Evolutionary conservation across 2,113 vertebrate genomes (phyloP).

Genomic region (Danionella cerebrum): DNA sequence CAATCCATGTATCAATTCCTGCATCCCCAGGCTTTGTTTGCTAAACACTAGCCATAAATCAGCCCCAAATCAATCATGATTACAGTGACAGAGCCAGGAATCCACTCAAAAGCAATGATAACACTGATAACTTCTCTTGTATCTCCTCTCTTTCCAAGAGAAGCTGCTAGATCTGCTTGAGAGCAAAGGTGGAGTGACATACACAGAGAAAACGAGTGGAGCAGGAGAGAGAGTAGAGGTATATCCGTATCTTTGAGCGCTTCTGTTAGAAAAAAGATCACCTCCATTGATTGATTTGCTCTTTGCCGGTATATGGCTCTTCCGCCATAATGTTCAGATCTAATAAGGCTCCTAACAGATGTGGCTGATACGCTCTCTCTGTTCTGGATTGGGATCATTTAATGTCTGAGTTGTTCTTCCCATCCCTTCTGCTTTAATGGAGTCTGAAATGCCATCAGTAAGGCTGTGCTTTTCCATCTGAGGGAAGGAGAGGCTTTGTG

Average conservation of each 20-base stretch:
- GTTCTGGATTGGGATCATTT: conserved; percentile 24
- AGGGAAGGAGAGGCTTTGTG: conserved; percentile 9
- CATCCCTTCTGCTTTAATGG: conserved; percentile 30
- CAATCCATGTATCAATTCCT: not conserved
- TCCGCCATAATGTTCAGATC: conserved; percentile 34
- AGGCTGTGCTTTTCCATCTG: conserved; percentile 6
- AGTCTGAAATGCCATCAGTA: conserved; percentile 40
- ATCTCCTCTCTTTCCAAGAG: conserved; percentile 21
- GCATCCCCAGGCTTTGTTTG: not conserved
- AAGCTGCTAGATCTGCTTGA: not conserved
- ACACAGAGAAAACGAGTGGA: not conserved
- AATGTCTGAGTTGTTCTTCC: conserved; percentile 21
- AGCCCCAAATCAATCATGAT: conserved; percentile 36
- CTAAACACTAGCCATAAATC: conserved; percentile 29
- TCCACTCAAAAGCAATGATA: conserved; percentile 13
- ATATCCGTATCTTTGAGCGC: conserved; percentile 13
- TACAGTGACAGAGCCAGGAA: conserved; percentile 18
- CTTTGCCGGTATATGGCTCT: conserved; percentile 32
- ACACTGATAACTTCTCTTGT: conserved; percentile 25
- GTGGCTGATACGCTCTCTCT: conserved; percentile 24
- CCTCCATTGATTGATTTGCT: conserved; percentile 42
- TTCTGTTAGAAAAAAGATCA: conserved; percentile 24
- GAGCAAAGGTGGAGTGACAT: not conserved
- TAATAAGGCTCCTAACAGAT: conserved; percentile 40
- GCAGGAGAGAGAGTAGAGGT: conserved; percentile 12